A percentile compares a stretch with the other conserved stretches of the same genome.
Evolutionary conservation across 2,888 invertebrate species (phyloP).

Genomic region (Clistopyga incitator): DNA sequence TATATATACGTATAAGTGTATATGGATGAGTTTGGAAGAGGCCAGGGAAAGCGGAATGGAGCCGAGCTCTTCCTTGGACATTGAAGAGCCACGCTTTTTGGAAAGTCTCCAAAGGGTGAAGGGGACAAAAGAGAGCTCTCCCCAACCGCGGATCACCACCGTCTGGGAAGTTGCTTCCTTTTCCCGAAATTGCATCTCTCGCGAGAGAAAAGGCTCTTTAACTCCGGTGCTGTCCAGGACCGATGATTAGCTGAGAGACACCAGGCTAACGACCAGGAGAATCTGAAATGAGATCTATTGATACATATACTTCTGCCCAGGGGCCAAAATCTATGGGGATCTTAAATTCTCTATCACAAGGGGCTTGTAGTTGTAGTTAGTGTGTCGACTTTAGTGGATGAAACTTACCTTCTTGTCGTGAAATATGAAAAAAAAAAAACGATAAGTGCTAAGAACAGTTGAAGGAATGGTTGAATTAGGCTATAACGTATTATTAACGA

Average conservation of each 20-base stretch:
- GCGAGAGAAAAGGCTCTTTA: conserved; percentile 8
- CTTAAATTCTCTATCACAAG: background rate
- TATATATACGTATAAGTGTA: conserved; percentile 8
- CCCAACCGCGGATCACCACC: conserved; percentile 31
- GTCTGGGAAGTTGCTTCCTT: conserved; percentile 40
- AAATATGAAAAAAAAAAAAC: no score
- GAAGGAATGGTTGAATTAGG: no score
- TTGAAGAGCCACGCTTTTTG: conserved; percentile 63
- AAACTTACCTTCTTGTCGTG: no score
- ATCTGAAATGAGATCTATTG: background rate
- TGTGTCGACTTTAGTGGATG: background rate
- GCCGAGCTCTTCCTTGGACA: conserved; percentile 46
- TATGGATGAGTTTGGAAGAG: conserved; percentile 14
- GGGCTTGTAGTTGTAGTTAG: background rate
- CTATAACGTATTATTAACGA: no score
- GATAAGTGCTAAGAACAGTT: no score
- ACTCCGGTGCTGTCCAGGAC: background rate
- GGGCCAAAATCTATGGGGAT: background rate
- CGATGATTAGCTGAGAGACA: conserved; percentile 27
- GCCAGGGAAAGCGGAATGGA: conserved; percentile 53
- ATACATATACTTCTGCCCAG: no score
- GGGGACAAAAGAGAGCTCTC: conserved; percentile 12
- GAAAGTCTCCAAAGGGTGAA: conserved; percentile 58
- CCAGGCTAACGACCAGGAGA: background rate
- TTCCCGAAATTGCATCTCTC: conserved; percentile 8